phyloP scores from a whole-genome alignment of 1,140 invertebrate species.

The Cepaea nemoralis region DNA sequence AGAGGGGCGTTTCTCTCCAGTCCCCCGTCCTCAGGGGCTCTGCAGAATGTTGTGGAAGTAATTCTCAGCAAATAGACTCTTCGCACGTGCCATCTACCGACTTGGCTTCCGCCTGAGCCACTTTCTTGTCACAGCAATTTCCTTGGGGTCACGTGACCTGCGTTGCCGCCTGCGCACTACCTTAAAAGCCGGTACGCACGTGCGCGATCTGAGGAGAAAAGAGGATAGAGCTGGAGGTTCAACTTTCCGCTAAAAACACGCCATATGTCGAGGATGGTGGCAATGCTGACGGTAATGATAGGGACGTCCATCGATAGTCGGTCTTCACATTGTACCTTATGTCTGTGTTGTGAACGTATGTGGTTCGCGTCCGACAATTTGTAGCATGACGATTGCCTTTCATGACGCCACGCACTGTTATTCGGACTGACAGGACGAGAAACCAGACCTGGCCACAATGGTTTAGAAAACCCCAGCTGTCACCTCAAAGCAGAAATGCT shows the following conservation, averaged over 20 bases:
- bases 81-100: neutral
- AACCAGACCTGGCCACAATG: neutral
- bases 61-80: conserved; percentile 28
- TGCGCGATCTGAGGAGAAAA: neutral
- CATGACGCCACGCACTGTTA: neutral
- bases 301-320: neutral
- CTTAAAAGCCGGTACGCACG: neutral
- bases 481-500: neutral
- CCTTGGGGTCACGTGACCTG: conserved; percentile 14
- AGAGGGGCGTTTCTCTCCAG: neutral
- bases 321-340: neutral
- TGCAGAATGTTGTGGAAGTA: neutral
- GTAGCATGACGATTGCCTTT: neutral
- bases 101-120: conserved; percentile 14
- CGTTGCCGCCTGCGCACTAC: conserved; percentile 8
- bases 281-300: neutral
- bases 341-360: neutral
- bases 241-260: conserved; percentile 13
- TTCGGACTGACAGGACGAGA: neutral
- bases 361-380: neutral
- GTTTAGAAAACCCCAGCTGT: neutral
- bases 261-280: conserved; percentile 7
- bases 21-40: neutral
- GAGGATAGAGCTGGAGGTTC: neutral
- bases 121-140: conserved; percentile 35